These are phyloP conservation scores for Aspidiotus rigidus DNA, from an alignment of 2,888 invertebrate species.

Conservation along the genomic window DNA sequence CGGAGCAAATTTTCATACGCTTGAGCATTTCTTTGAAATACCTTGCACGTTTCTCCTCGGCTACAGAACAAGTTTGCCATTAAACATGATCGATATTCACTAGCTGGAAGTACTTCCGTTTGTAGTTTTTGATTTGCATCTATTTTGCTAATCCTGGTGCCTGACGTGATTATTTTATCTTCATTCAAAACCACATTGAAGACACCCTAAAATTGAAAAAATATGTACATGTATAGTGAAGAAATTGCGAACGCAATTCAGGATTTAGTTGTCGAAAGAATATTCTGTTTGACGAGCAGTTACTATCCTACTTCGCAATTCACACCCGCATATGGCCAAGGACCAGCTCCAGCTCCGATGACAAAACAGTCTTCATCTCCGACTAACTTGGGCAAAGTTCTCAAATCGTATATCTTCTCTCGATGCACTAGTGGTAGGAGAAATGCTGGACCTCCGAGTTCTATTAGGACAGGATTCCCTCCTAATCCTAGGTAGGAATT, in stretches of 20 bases:
- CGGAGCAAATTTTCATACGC: too few species aligned
- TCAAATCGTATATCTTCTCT: constrained; percentile 67
- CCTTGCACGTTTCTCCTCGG: constrained; percentile 64
- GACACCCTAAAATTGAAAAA: constrained; percentile 55
- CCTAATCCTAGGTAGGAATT: constrained; percentile 50
- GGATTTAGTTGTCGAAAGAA: too few species aligned
- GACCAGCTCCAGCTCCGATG: constrained; percentile 89
- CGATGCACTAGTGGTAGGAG: constrained; percentile 63
- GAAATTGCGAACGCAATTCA: too few species aligned
- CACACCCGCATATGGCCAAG: constrained; percentile 65
- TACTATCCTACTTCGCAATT: constrained; percentile 91
- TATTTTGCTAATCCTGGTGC: constrained; percentile 9
- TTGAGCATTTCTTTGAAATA: constrained; percentile 39
- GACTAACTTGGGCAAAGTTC: constrained; percentile 46
- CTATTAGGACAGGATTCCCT: constrained; percentile 61
- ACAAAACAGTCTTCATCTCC: constrained; percentile 50
- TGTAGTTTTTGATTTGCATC: constrained; percentile 3
- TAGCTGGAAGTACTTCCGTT: constrained; percentile 44
- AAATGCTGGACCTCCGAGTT: constrained; percentile 77
- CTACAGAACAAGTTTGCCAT: constrained; percentile 69
- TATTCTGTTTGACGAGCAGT: too few species aligned
- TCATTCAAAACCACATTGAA: constrained; percentile 58
- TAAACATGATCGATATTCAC: constrained; percentile 69
- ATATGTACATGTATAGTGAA: too few species aligned
- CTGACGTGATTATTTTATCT: constrained; percentile 45